Percentiles rank a stretch among this genome's conserved stretches.
These are phyloP conservation scores for Drosophila mimetica DNA, from an alignment of 2,888 invertebrate species.

Conservation along the genomic window DNA sequence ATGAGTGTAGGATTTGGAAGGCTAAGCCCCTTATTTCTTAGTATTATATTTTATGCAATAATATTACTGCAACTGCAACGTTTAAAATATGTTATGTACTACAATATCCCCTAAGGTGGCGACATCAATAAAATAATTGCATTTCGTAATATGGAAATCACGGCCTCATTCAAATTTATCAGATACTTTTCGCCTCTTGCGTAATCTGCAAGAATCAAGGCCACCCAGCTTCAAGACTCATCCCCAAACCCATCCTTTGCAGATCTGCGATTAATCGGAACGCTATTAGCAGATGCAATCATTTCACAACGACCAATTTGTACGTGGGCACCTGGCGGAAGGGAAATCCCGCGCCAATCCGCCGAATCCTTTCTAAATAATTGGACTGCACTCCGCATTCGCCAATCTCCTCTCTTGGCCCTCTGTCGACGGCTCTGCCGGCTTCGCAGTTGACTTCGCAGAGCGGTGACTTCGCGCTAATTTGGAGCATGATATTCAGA, in stretches of 20 bases:
- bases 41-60: no score
- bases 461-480: slow-evolving; percentile 74
- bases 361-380: slow-evolving; percentile 75
- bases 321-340: slow-evolving; percentile 28
- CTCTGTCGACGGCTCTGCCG: slow-evolving; percentile 6
- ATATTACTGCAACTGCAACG: not conserved
- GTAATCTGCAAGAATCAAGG: slow-evolving; percentile 14
- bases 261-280: slow-evolving; percentile 19
- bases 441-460: slow-evolving; percentile 10
- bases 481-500: slow-evolving; percentile 79
- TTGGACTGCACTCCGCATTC: slow-evolving; percentile 48
- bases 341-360: slow-evolving; percentile 51
- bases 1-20: no score
- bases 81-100: not conserved
- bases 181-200: slow-evolving; percentile 8
- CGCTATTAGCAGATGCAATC: slow-evolving; percentile 40
- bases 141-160: not conserved
- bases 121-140: not conserved
- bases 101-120: not conserved
- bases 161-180: slow-evolving; percentile 3
- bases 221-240: slow-evolving; percentile 13
- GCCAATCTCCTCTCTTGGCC: slow-evolving; percentile 64
- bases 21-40: no score
- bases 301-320: slow-evolving; percentile 35
- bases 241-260: slow-evolving; percentile 7